These are phyloP conservation scores for Elmis aenea DNA, from an alignment of 2,888 invertebrate species.

Conservation along the genomic window DNA sequence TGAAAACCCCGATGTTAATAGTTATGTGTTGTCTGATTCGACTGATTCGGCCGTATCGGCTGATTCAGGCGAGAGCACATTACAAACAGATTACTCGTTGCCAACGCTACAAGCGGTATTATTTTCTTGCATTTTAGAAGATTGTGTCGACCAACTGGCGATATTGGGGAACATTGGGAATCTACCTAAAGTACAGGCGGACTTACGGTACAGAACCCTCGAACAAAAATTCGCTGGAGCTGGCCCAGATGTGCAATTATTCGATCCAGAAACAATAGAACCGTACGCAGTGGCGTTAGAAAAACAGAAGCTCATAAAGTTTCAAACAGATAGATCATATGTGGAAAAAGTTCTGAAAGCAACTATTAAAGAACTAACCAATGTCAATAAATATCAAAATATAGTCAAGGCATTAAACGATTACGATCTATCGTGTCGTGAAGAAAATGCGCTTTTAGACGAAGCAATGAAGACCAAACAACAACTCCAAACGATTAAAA, in stretches of 20 bases:
- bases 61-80: no score
- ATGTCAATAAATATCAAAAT: constrained; percentile 12
- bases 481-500: constrained; percentile 23
- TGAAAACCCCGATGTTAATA: no score
- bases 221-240: constrained; percentile 12
- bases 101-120: constrained; percentile 8
- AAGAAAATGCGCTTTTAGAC: constrained; percentile 18
- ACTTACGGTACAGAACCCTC: constrained; percentile 16
- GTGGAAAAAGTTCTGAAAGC: constrained; percentile 20
- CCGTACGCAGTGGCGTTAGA: constrained; percentile 15
- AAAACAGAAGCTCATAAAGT: constrained; percentile 21
- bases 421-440: constrained; percentile 11
- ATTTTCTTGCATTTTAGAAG: constrained; percentile 26
- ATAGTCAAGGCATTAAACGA: constrained; percentile 22
- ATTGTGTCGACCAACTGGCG: constrained; percentile 28
- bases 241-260: constrained; percentile 6
- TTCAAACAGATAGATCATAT: constrained; percentile 25
- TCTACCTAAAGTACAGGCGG: constrained; percentile 14
- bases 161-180: constrained; percentile 27
- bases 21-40: no score
- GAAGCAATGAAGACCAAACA: constrained; percentile 12
- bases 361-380: constrained; percentile 8
- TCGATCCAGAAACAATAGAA: constrained; percentile 22
- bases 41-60: no score
- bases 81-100: no score